Conservation (phyloP, 92 coral and sea anemone genomes). For the Montipora capitata region DNA sequence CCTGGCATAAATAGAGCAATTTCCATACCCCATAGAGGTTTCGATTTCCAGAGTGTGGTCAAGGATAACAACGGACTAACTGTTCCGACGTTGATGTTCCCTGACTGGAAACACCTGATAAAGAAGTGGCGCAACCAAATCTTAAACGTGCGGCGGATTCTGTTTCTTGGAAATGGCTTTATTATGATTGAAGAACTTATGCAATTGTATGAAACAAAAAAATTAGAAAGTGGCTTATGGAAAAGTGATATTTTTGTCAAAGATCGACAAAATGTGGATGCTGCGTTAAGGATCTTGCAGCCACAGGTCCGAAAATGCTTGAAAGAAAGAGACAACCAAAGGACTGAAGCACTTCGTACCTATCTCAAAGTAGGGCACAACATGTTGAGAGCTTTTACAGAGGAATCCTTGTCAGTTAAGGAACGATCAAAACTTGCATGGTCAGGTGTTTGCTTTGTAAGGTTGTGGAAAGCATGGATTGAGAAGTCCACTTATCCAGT, state of each 20-base stretch:
- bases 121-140: slow-evolving; percentile 68
- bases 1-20: neutral
- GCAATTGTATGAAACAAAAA: slow-evolving; percentile 13
- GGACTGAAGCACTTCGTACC: slow-evolving; percentile 17
- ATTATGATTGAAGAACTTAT: slow-evolving; percentile 41
- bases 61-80: slow-evolving; percentile 14
- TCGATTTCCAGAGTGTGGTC: neutral
- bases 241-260: slow-evolving; percentile 50
- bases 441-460: slow-evolving; percentile 23
- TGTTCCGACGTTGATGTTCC: slow-evolving; percentile 55
- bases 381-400: slow-evolving; percentile 16
- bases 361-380: slow-evolving; percentile 23
- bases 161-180: slow-evolving; percentile 48
- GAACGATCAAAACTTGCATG: slow-evolving; percentile 25
- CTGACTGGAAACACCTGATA: slow-evolving; percentile 56
- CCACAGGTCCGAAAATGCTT: slow-evolving; percentile 28
- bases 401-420: slow-evolving; percentile 8
- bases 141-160: slow-evolving; percentile 44
- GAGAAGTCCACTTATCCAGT: slow-evolving; percentile 10
- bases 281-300: slow-evolving; percentile 29
- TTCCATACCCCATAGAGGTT: neutral
- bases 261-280: slow-evolving; percentile 56
- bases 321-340: slow-evolving; percentile 5
- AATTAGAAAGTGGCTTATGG: slow-evolving; percentile 38
- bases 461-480: slow-evolving; percentile 22